A percentile compares a stretch with the other conserved stretches of the same genome.
Evolutionary conservation across 2,888 invertebrate genomes (phyloP).

Genomic region (Chalcis sispes): DNA sequence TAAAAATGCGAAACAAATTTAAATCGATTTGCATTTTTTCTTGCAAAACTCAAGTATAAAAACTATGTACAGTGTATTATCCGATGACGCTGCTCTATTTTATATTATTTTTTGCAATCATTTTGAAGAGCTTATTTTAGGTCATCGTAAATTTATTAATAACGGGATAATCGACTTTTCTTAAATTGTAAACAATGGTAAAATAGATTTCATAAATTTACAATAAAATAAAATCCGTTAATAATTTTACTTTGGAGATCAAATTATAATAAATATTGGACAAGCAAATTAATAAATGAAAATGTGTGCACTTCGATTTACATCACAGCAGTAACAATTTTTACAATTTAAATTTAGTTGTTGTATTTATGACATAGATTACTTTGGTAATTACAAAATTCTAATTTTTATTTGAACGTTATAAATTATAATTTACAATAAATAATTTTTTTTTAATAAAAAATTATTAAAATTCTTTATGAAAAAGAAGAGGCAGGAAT

Average conservation of each 20-base stretch:
- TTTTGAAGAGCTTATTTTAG: background rate
- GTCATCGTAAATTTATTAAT: background rate
- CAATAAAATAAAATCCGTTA: background rate
- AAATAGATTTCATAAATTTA: background rate
- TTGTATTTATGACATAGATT: no score
- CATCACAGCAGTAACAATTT: no score
- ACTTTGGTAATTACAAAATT: no score
- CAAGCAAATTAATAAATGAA: no score
- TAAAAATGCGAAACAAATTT: constrained; percentile 34
- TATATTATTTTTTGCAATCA: constrained; percentile 17
- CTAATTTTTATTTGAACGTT: no score
- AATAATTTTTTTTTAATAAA: no score
- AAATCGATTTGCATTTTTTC: constrained; percentile 16
- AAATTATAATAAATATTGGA: no score
- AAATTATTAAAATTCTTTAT: no score
- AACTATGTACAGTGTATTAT: constrained; percentile 43
- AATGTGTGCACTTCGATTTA: no score
- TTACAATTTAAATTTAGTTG: no score
- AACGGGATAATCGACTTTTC: background rate
- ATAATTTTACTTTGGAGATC: background rate
- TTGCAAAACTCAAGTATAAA: constrained; percentile 28
- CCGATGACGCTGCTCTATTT: constrained; percentile 10
- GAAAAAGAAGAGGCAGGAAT: no score
- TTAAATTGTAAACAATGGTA: background rate
- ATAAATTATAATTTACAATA: no score